Conservation (phyloP, 2,797 vertebrate species). For the Poecilia wingei region DNA sequence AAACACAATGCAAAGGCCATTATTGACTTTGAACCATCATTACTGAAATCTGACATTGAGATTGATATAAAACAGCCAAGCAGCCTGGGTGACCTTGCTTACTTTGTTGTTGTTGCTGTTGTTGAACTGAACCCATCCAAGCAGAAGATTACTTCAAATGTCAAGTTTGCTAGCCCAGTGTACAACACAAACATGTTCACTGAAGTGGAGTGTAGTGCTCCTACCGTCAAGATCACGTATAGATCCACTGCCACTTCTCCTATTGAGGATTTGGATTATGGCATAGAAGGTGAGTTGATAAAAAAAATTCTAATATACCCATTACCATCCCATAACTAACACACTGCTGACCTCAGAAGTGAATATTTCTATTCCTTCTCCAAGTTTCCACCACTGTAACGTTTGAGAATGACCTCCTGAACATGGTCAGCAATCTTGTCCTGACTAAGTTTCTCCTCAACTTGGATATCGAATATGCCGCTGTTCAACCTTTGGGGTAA, state of each 20-base stretch:
- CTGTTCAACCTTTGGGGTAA: slow-evolving; percentile 73
- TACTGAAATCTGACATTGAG: slow-evolving; percentile 80
- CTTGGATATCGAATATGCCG: slow-evolving; percentile 77
- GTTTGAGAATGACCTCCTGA: slow-evolving; percentile 71
- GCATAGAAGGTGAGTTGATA: slow-evolving; percentile 86
- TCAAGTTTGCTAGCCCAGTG: slow-evolving; percentile 83
- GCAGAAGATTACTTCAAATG: slow-evolving; percentile 82
- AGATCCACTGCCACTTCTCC: slow-evolving; percentile 86
- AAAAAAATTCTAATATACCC: not conserved
- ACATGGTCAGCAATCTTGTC: slow-evolving; percentile 66
- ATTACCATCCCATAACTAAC: not conserved
- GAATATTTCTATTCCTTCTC: not conserved
- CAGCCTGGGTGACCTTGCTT: slow-evolving; percentile 71
- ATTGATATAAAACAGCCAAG: slow-evolving; percentile 83
- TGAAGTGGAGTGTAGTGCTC: slow-evolving; percentile 76
- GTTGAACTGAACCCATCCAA: slow-evolving; percentile 75
- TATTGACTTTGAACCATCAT: slow-evolving; percentile 80
- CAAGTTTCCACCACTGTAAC: slow-evolving; percentile 78
- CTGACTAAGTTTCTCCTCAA: slow-evolving; percentile 86
- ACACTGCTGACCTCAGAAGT: not conserved
- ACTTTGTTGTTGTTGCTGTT: slow-evolving; percentile 59
- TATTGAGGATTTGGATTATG: slow-evolving; percentile 85
- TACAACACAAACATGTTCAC: slow-evolving; percentile 81
- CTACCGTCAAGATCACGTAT: slow-evolving; percentile 79
- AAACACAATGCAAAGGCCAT: slow-evolving; percentile 81